These are phyloP conservation scores for Gopherus flavomarginatus DNA, from an alignment of 2,113 vertebrate genomes.

Conservation along the genomic window DNA sequence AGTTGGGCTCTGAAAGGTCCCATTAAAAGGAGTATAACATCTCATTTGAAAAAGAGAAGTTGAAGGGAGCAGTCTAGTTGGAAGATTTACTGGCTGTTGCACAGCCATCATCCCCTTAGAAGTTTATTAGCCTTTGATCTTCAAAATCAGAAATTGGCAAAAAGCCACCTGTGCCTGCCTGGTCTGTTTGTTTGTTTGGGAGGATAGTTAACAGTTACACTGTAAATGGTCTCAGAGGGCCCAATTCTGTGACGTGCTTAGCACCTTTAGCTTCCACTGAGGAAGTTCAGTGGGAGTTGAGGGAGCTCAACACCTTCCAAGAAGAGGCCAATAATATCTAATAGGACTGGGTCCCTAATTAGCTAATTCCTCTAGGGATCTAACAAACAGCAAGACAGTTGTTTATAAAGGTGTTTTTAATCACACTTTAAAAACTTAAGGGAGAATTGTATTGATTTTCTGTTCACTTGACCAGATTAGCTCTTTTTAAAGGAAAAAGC, in stretches of 20 bases:
- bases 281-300: neutral
- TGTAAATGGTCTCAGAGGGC: neutral
- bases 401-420: neutral
- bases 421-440: neutral
- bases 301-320: neutral
- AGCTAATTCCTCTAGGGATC: neutral
- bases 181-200: neutral
- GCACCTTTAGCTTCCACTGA: neutral
- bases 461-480: neutral
- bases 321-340: neutral
- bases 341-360: neutral
- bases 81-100: fast-evolving
- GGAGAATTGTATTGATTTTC: neutral
- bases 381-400: neutral
- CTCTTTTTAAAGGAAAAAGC: neutral
- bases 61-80: neutral
- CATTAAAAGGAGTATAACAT: neutral
- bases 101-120: neutral
- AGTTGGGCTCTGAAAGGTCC: neutral
- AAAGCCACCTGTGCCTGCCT: neutral
- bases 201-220: neutral
- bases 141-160: neutral
- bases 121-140: neutral
- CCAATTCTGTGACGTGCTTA: neutral
- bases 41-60: neutral